These are phyloP conservation scores for Syngnathus acus DNA, from an alignment of 2,797 vertebrate species.

Conservation along the genomic window DNA sequence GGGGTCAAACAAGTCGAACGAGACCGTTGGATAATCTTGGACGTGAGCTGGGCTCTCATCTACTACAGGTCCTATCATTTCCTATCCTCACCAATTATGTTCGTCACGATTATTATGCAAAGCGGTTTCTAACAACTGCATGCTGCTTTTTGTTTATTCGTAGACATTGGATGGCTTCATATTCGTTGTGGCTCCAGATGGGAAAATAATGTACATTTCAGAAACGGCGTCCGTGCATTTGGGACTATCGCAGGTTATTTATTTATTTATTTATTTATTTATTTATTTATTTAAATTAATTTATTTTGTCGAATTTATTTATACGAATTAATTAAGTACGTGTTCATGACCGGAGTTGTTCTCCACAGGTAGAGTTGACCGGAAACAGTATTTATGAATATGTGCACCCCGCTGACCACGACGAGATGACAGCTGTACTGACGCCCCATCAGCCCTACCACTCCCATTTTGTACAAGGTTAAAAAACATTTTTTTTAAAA, in stretches of 20 bases:
- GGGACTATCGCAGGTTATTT: conserved; percentile 90
- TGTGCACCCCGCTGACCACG: conserved; percentile 94
- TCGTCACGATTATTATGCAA: not conserved
- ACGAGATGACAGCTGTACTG: conserved; percentile 96
- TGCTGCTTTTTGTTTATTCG: conserved; percentile 7
- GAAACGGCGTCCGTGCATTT: conserved; percentile 96
- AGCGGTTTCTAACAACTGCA: not conserved
- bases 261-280: not conserved
- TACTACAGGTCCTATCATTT: conserved; percentile 50
- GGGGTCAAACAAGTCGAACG: conserved; percentile 84
- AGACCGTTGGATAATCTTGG: conserved; percentile 87
- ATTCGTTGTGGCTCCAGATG: conserved; percentile 96
- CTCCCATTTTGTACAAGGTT: conserved; percentile 94
- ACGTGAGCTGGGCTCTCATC: conserved; percentile 81
- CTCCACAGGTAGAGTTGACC: conserved; percentile 97
- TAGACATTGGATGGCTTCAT: conserved; percentile 98
- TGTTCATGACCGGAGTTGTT: conserved; percentile 38
- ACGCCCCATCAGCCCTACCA: conserved; percentile 98
- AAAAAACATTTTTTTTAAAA: conserved; percentile 12
- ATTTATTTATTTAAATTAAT: not conserved
- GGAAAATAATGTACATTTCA: conserved; percentile 99
- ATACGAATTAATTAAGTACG: not conserved
- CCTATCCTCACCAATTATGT: not conserved
- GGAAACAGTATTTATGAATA: conserved; percentile 99
- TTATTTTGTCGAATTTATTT: no score